Evolutionary conservation across 2,797 vertebrate species (phyloP).

Genomic region (Falco columbarius): DNA sequence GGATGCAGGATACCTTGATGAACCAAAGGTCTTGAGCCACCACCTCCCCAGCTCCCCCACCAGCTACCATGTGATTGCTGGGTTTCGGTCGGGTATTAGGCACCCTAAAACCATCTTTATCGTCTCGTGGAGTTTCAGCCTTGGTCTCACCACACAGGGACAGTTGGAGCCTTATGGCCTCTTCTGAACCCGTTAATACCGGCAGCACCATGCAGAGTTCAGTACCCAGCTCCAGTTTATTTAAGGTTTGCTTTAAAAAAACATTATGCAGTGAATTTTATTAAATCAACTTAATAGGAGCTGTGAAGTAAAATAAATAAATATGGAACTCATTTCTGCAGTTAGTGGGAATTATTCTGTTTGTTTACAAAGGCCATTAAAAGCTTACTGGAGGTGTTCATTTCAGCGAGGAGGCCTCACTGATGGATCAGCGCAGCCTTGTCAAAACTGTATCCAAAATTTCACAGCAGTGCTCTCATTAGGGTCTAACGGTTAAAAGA

Average conservation of each 20-base stretch:
- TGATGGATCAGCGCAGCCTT: constrained; percentile 27
- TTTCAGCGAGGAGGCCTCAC: constrained; percentile 66
- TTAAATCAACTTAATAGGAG: constrained; percentile 72
- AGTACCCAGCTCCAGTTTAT: constrained; percentile 51
- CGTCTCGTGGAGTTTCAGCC: neutral
- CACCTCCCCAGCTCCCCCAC: neutral
- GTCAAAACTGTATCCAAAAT: constrained; percentile 70
- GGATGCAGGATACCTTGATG: neutral
- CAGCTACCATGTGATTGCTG: neutral
- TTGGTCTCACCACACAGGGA: neutral
- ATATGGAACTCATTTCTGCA: constrained; percentile 70
- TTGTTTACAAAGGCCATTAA: constrained; percentile 71
- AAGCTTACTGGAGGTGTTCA: constrained; percentile 69
- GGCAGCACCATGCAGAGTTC: constrained; percentile 30
- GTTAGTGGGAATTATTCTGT: constrained; percentile 70
- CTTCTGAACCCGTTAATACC: constrained; percentile 25
- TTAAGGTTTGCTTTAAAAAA: constrained; percentile 60
- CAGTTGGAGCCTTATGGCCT: neutral
- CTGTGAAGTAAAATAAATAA: constrained; percentile 72
- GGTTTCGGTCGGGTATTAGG: neutral
- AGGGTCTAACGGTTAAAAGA: constrained; percentile 59
- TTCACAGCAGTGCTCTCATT: constrained; percentile 69
- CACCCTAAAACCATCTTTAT: neutral
- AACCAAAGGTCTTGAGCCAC: neutral
- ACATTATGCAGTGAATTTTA: constrained; percentile 63